Base-by-base conservation (phyloP, 64 coral and sea anemone genomes). In the Astreopora myriophthalma region DNA sequence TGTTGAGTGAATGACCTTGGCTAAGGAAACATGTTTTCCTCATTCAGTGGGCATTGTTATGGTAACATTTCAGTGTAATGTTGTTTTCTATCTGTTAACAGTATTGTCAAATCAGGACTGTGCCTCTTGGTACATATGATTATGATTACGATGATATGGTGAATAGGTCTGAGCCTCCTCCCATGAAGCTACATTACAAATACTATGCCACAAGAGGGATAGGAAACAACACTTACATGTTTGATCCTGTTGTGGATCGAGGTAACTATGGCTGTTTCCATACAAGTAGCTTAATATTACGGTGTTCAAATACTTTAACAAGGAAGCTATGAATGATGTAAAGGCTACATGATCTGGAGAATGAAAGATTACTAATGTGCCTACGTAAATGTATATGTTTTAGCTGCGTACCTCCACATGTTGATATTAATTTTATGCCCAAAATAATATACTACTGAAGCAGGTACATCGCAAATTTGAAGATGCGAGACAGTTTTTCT, bases 51-150 rank as follows among this genome's bases (percentile, higher is more conserved):
- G n/a, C n/a, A n/a, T 55, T 55, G 51, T 16, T 55, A 19, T 55
- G 51, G 17, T 16, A 64, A 24, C 0, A 64, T 64, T 64, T 19
- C 12, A n/a, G 4, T 26, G 10, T 34, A 31, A 8, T 58, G 5
- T 3, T 61, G 16, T 48, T 30, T 40, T 38, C 13, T 26, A 69
- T 76, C 1, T 76, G 19, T 83, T 83, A 20, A 64, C 79, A 83
- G 79, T 83, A 83, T 83, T 83, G 65, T 83, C 55, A 66, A 22
- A 65, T 83, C 16, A 32, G 4, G 2, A 38, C 31, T 25, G 33
- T 25, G 10, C 85, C 94, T 3, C 23, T 93, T 86, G 94, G 94
- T 37, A 78, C 94, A 7, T 96, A 96, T 86, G 85, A 77, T 72
- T 96, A 96, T 86, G 85, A 77, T 72, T 96, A 96, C 28, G 67